Evolutionary conservation across 2,888 invertebrate genomes (phyloP), one percentile per base, ranked within the genome.

Genomic region (Encarsia formosa): DNA sequence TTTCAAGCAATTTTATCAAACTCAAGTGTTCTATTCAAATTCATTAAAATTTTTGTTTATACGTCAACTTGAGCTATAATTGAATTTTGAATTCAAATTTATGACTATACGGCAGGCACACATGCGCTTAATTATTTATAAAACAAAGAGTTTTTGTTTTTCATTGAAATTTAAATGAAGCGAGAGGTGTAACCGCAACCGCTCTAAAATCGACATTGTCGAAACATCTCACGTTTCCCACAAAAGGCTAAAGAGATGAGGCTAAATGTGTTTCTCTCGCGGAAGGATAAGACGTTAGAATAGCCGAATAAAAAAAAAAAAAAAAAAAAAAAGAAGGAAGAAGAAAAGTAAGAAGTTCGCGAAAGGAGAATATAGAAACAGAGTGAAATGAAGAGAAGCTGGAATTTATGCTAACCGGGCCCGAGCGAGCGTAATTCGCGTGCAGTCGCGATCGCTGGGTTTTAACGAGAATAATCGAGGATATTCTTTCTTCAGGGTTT

Each of bases 351-450:
- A 15, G 38, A 23, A 31, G 16, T n/a, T 23, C 37, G 35, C 9
- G 4, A 20, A 11, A 24, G 22, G 5, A 15, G 31, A 31, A 20
- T 32, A 31, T 26, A 37, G 16, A 41, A 39, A 50, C 23, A 41
- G 29, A 34, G 35, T 49, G 46, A 52, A 57, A 52, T 54, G 49
- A 40, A 51, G 43, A 49, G 43, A 49, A 49, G 51, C 23, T 23
- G 52, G 60, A 63, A 65, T 63, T 65, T 65, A 65, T 65, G 62
- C 59, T 61, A 62, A 63, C 60, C n/a, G n/a, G 59, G 56, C 57
- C 56, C 58, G 59, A 58, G 61, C 49, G 47, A 59, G 61, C 56
- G 61, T 63, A 62, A 54, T 61, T 48, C 43, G 50, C 43, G 53
- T 54, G 34, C 54, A 11, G 16, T 32, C 29, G 31, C 40, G 44